These are phyloP conservation scores for fruit fly (Drosophila melanogaster) DNA, from an alignment of 1,140 invertebrate species.

Conservation along the genomic window DNA sequence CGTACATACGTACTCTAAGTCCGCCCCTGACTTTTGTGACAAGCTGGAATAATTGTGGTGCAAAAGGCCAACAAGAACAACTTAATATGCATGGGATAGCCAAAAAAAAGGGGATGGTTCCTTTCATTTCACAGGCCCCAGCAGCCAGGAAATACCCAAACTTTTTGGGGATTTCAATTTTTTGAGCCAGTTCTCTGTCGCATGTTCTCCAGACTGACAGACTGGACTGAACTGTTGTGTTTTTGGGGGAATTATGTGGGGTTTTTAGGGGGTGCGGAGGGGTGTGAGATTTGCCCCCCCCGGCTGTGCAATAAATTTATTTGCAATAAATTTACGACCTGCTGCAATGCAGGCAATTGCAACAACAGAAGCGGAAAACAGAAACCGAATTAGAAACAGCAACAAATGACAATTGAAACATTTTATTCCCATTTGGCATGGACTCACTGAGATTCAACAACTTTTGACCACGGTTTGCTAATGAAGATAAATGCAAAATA, in stretches of 20 bases:
- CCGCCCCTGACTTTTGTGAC: conserved; percentile 45
- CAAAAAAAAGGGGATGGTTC: conserved; percentile 10
- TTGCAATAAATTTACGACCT: conserved; percentile 79
- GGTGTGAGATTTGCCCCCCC: conserved; percentile 14
- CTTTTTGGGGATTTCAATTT: conserved; percentile 60
- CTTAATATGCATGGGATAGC: conserved; percentile 64
- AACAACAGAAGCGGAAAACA: conserved; percentile 31
- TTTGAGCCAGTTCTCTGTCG: conserved; percentile 37
- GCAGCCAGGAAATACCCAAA: conserved; percentile 1
- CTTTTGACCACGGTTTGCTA: conserved; percentile 15
- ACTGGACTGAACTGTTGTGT: conserved; percentile 3
- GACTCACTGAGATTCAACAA: conserved; percentile 1
- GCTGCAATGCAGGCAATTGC: conserved; percentile 67
- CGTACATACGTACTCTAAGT: background rate
- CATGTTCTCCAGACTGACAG: conserved; percentile 25
- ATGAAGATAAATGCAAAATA: conserved; percentile 37
- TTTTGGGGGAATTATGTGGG: too few species aligned
- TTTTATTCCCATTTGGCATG: conserved; percentile 41
- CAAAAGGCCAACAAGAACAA: conserved; percentile 60
- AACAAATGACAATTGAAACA: conserved; percentile 53
- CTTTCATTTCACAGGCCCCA: conserved; percentile 1
- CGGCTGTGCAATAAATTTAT: conserved; percentile 74
- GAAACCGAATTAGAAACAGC: conserved; percentile 36
- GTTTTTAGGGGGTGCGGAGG: background rate
- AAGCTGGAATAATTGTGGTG: conserved; percentile 77